These are phyloP conservation scores for Drosophila baimaii DNA, from an alignment of 1,140 invertebrate species.

Conservation along the genomic window DNA sequence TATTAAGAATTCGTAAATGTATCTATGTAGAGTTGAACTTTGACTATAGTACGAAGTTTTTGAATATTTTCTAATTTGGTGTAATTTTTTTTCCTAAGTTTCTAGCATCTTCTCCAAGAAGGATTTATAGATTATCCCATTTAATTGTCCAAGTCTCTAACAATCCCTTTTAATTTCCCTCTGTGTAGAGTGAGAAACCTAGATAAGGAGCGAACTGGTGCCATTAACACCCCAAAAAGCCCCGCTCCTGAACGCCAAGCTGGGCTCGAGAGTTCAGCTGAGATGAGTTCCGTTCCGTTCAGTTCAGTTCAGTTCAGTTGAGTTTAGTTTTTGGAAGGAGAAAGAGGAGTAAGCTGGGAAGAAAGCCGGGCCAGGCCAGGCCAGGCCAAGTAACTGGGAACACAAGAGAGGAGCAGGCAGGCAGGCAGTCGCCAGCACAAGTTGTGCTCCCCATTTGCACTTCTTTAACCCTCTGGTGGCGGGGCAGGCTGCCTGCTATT, in stretches of 20 bases:
- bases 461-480: slow-evolving; percentile 24
- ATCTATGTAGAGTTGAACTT: no score
- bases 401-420: neutral
- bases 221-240: slow-evolving; percentile 31
- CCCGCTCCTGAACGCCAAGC: slow-evolving; percentile 9
- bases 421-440: slow-evolving; percentile 2
- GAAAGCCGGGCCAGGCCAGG: neutral
- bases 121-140: no score
- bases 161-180: neutral
- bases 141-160: neutral
- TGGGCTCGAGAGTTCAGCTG: slow-evolving; percentile 19
- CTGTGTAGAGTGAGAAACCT: slow-evolving; percentile 7
- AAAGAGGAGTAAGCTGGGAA: neutral
- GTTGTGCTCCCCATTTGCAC: slow-evolving; percentile 29
- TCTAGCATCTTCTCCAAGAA: no score
- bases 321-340: slow-evolving; percentile 15
- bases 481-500: slow-evolving; percentile 48
- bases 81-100: no score
- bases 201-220: slow-evolving; percentile 27
- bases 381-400: slow-evolving; percentile 3
- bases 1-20: no score
- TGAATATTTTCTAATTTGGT: no score
- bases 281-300: slow-evolving; percentile 17
- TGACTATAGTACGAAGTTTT: no score
- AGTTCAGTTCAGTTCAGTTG: slow-evolving; percentile 18